phyloP scores from a whole-genome alignment of 2,113 vertebrate genomes.

The Gobius niger region DNA sequence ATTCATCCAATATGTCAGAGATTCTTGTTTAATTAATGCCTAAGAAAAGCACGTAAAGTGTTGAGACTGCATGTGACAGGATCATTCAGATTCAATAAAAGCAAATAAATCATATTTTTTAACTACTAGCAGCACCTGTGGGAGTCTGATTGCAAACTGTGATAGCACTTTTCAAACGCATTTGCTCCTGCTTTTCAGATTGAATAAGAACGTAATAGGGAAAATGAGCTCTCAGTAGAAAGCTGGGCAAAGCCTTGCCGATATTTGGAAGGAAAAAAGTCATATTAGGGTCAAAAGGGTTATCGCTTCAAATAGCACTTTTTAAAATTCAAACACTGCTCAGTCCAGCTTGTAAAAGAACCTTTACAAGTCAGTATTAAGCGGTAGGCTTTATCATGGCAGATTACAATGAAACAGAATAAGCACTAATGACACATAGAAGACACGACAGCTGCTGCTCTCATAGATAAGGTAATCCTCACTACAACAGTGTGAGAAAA shows the following conservation, averaged over 20 bases:
- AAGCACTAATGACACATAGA: conserved; percentile 58
- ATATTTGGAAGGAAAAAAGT: conserved; percentile 11
- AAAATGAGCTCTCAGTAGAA: conserved; percentile 7
- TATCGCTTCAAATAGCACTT: conserved; percentile 50
- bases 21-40: no score
- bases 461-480: conserved; percentile 69
- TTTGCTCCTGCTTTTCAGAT: not conserved
- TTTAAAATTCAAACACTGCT: conserved; percentile 69
- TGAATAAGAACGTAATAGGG: conserved; percentile 5
- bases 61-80: no score
- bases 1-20: no score
- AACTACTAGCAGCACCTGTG: no score
- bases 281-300: conserved; percentile 38
- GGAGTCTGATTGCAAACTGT: no score
- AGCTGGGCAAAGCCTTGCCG: conserved; percentile 17
- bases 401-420: conserved; percentile 64
- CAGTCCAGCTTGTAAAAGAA: conserved; percentile 41
- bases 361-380: conserved; percentile 46
- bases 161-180: no score
- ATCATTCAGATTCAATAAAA: no score
- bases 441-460: conserved; percentile 62
- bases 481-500: conserved; percentile 43
- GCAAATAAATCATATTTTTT: no score
- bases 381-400: conserved; percentile 45
- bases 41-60: no score